Evolutionary conservation across 2,797 vertebrate genomes (phyloP), one percentile per base, ranked within the genome.

Genomic region (Saxicola maurus): DNA sequence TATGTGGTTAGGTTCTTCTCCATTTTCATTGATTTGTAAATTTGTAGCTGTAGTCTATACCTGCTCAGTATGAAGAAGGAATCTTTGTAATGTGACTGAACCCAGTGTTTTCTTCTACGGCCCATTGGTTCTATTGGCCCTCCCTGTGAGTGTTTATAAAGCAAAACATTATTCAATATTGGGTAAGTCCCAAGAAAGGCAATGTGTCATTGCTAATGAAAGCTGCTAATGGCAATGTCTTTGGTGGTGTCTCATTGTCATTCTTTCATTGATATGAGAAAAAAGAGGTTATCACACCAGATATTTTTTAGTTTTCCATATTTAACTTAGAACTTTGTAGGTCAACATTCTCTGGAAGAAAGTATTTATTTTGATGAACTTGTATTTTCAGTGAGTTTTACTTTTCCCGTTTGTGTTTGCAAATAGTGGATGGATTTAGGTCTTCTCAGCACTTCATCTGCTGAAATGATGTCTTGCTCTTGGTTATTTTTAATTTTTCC

Each of bases 401-500:
- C 12, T 55, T 81, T 91, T 79, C 82, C 17, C 0, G 0, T 55
- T 73, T 82, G n/a, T 76, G 17, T 88, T 84, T 90, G 45, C 8
- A 83, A 86, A 84, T 20, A 60, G 31, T 71, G 15, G 72, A 80
- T 77, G 40, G 61, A 91, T 93, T 87, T 90, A 88, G 71, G 77
- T 86, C 67, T 92, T n/a, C 46, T 82, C 43, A 77, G 49, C 87
- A 52, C 27, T 77, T 87, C 38, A 56, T 56, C 57, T 90, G 24
- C 33, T 86, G 71, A 90, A 64, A 11, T 24, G 49, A 74, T 89
- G 17, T 77, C 57, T 92, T 71, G 49, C 79, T 90, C 31, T 85
- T 74, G 86, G 72, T 77, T 91, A 80, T 94, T 91, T 91, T 94
- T 85, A 91, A 67, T 91, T 87, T 61, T 87, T 82, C 79, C 17